Base-by-base conservation (phyloP, 2,888 invertebrate genomes). In the Acholoe squamosa region DNA sequence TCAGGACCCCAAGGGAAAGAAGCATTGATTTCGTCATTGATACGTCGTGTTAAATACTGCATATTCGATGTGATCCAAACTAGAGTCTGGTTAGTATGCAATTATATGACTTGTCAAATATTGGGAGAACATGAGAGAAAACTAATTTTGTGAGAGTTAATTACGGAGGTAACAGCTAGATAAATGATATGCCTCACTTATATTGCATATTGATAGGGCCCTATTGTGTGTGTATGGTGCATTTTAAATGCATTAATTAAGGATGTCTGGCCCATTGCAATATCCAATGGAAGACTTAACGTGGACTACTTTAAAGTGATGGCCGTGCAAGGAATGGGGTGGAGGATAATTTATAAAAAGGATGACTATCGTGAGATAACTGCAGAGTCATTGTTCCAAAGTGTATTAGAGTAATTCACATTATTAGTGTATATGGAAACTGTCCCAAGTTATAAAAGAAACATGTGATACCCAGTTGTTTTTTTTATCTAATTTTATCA, bases 381-480 rank as follows among this genome's bases (percentile, higher is more conserved):
- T 80, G 80, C 43, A 80, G 22, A 33, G 43, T 33, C 16, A 80
- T 33, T 80, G 80, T 80, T 33, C 25, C 43, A 80, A 43, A 7
- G 12, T 80, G 80, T 43, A 34, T 80, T 80, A 80, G 80, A 43
- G 33, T n/a, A 80, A 80, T 22, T 34, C 16, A 80, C 16, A 14
- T 16, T 34, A 80, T 22, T 80, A 80, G 80, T 19, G 16, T 80
- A 80, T 14, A 80, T 34, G 34, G 43, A 33, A 33, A 33, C 80
- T 43, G 19, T 43, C 80, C 80, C 16, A 80, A 25, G 34, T 43
- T 43, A 14, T 14, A 33, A 76, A 33, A 43, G 33, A 34, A 1
- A 14, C 33, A 80, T 43, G 80, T 80, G 80, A 80, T 80, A 80
- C 80, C 80, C 80, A 34, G 43, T 80, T 80, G 80, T 80, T 34